Percentiles rank a stretch among this genome's conserved stretches.
Evolutionary conservation across 92 coral and sea anemone species (phyloP).

Genomic region (Virgularia gustaviana): DNA sequence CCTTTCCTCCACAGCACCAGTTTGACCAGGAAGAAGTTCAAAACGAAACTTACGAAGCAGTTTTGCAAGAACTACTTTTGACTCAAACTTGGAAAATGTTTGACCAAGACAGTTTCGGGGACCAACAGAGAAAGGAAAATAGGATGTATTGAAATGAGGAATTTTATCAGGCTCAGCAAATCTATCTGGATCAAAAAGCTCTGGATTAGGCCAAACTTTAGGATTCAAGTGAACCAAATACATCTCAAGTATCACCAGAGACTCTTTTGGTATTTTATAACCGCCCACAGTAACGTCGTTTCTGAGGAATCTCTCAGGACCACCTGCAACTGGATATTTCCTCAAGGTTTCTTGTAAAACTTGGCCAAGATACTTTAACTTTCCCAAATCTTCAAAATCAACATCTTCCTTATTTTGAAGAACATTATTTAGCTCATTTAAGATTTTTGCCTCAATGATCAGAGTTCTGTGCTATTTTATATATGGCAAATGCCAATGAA

Average conservation of each 20-base stretch:
- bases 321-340: conserved; percentile 57
- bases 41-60: conserved; percentile 12
- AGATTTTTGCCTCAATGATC: conserved; percentile 54
- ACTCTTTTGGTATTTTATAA: conserved; percentile 53
- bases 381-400: conserved; percentile 66
- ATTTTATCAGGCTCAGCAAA: conserved; percentile 13
- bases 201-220: conserved; percentile 37
- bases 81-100: conserved; percentile 30
- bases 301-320: conserved; percentile 25
- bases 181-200: conserved; percentile 32
- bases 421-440: conserved; percentile 53
- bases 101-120: conserved; percentile 33
- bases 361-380: conserved; percentile 68
- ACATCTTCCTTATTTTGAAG: conserved; percentile 40
- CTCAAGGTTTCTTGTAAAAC: conserved; percentile 67
- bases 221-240: conserved; percentile 54
- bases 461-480: conserved; percentile 55
- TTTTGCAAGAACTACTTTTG: conserved; percentile 18
- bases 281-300: conserved; percentile 52
- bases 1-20: background rate
- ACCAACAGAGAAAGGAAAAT: conserved; percentile 38
- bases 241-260: conserved; percentile 15
- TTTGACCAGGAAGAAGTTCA: conserved; percentile 28
- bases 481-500: conserved; percentile 62
- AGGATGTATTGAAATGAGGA: background rate